Percentiles rank a stretch among this genome's conserved stretches.
Conservation (phyloP, 2,113 vertebrate genomes). For the Sylvilagus bachmani region DNA sequence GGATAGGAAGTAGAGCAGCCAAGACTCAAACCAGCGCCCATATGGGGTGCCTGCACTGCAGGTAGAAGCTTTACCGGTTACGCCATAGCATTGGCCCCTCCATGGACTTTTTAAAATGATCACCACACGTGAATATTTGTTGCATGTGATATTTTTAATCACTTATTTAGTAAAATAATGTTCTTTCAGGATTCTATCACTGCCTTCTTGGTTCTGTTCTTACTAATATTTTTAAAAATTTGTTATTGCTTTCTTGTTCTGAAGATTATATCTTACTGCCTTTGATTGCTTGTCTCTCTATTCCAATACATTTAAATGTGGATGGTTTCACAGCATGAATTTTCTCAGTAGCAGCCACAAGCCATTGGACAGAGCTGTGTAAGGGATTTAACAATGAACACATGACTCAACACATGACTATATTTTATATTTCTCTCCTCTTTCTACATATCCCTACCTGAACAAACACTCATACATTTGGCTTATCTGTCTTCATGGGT, state of each 20-base stretch:
- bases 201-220: neutral
- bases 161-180: neutral
- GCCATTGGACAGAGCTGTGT: rapidly evolving
- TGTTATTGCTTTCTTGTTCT: neutral
- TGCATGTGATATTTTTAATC: neutral
- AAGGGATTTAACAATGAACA: neutral
- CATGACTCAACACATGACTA: neutral
- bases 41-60: too few species aligned
- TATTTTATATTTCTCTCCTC: neutral
- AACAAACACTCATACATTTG: neutral
- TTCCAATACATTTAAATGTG: neutral
- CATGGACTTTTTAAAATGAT: neutral
- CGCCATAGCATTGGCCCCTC: too few species aligned
- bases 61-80: too few species aligned
- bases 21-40: too few species aligned
- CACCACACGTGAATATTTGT: neutral
- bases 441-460: neutral
- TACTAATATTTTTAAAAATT: neutral
- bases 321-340: neutral
- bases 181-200: neutral
- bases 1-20: too few species aligned
- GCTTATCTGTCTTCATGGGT: neutral
- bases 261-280: neutral
- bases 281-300: neutral
- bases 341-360: neutral